phyloP scores from a whole-genome alignment of 1,140 invertebrate species.

The Anthonomus grandis region DNA sequence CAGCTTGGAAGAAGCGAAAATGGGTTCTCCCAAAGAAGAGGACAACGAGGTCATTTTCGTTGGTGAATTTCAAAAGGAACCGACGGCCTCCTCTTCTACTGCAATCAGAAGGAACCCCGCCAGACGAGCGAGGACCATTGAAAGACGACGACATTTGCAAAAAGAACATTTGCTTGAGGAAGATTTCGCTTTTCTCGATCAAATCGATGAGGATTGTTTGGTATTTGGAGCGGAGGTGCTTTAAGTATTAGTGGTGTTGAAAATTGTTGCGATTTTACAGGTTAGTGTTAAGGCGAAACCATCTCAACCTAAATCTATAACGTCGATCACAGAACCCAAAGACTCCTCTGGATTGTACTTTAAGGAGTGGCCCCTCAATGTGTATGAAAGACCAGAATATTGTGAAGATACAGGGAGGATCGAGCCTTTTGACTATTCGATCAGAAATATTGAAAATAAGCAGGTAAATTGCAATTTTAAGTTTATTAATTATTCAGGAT shows the following conservation, averaged over 20 bases:
- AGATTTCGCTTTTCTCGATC: slow-evolving; percentile 27
- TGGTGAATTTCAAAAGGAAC: slow-evolving; percentile 28
- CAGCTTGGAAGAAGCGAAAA: background rate
- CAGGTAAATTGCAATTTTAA: no score
- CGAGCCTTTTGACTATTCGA: slow-evolving; percentile 26
- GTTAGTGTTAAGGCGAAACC: background rate
- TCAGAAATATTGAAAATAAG: slow-evolving; percentile 25
- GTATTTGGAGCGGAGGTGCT: background rate
- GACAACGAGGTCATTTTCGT: slow-evolving; percentile 39
- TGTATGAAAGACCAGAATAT: slow-evolving; percentile 48
- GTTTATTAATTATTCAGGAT: no score
- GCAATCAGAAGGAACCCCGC: slow-evolving; percentile 28
- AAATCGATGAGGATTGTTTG: slow-evolving; percentile 16
- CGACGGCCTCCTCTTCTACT: background rate
- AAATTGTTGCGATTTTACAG: background rate
- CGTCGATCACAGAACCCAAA: background rate
- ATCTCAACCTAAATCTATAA: background rate
- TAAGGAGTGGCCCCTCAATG: slow-evolving; percentile 45
- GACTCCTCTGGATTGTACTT: background rate
- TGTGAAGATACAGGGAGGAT: slow-evolving; percentile 38
- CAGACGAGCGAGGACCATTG: slow-evolving; percentile 19
- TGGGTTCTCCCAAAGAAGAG: slow-evolving; percentile 2
- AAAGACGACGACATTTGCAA: slow-evolving; percentile 16
- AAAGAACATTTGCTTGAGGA: slow-evolving; percentile 28
- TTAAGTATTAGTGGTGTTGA: background rate